A percentile compares a stretch with the other conserved stretches of the same genome.
Conservation (phyloP, 2,113 vertebrate species). For the Poicephalus meyeri region DNA sequence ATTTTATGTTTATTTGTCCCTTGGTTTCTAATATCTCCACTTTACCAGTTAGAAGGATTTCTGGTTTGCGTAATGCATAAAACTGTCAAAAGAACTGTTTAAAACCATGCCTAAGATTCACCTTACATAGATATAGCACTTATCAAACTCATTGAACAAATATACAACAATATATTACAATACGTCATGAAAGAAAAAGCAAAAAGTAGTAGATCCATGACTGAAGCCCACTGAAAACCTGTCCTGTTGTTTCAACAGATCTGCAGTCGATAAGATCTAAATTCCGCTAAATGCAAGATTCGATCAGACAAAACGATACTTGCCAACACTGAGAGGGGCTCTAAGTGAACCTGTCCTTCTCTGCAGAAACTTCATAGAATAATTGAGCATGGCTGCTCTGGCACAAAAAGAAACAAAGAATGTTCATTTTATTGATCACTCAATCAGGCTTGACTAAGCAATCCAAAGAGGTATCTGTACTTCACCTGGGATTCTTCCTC, state of each 20-base stretch:
- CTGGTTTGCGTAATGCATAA: neutral
- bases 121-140: neutral
- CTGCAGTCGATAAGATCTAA: neutral
- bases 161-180: neutral
- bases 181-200: neutral
- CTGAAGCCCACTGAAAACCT: neutral
- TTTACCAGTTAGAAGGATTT: neutral
- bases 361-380: neutral
- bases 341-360: neutral
- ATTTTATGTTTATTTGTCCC: neutral
- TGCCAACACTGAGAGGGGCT: neutral
- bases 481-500: neutral
- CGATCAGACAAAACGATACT: neutral
- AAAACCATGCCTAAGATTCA: neutral
- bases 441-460: neutral
- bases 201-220: neutral
- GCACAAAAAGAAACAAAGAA: neutral
- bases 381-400: neutral
- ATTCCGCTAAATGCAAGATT: neutral
- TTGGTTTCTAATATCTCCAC: neutral
- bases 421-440: neutral
- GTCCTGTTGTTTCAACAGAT: neutral
- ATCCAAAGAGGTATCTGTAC: neutral
- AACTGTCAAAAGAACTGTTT: neutral
- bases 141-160: neutral